Percentiles rank a stretch among this genome's conserved stretches.
phyloP scores from a whole-genome alignment of 2,888 invertebrate species.

The Cosmopolites sordidus region DNA sequence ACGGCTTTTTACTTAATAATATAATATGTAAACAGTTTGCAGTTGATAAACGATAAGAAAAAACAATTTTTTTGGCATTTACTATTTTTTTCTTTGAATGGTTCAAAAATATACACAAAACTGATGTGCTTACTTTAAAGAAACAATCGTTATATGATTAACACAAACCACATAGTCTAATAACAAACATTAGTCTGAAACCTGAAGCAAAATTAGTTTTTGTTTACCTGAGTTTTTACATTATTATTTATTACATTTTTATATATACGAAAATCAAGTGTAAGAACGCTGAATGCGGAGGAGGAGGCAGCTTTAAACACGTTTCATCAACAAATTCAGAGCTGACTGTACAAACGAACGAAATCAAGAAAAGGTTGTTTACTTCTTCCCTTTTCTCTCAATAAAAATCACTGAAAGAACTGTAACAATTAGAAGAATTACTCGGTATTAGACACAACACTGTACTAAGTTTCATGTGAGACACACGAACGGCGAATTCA shows the following conservation, averaged over 20 bases:
- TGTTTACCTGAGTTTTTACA: slow-evolving; percentile 14
- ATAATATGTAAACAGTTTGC: slow-evolving; percentile 28
- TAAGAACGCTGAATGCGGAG: slow-evolving; percentile 19
- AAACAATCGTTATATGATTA: slow-evolving; percentile 24
- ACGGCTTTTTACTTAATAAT: slow-evolving; percentile 25
- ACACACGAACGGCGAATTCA: slow-evolving; percentile 11
- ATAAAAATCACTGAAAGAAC: too few species aligned
- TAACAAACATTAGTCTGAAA: slow-evolving; percentile 18
- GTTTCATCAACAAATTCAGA: neutral
- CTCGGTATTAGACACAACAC: slow-evolving; percentile 6
- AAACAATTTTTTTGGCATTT: slow-evolving; percentile 27
- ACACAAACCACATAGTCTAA: slow-evolving; percentile 27
- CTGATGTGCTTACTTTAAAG: slow-evolving; percentile 23
- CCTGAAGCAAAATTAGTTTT: slow-evolving; percentile 2
- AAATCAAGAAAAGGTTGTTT: too few species aligned
- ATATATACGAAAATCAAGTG: slow-evolving; percentile 13
- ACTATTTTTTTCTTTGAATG: slow-evolving; percentile 25
- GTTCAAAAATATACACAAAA: slow-evolving; percentile 26
- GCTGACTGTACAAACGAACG: too few species aligned
- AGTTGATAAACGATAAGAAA: slow-evolving; percentile 24
- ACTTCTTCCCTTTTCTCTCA: too few species aligned
- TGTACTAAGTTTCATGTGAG: slow-evolving; percentile 6
- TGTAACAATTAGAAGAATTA: neutral
- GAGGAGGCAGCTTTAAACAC: slow-evolving; percentile 3
- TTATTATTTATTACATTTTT: neutral